Conservation (phyloP, 2,797 vertebrate species). For the Xenops minutus region DNA sequence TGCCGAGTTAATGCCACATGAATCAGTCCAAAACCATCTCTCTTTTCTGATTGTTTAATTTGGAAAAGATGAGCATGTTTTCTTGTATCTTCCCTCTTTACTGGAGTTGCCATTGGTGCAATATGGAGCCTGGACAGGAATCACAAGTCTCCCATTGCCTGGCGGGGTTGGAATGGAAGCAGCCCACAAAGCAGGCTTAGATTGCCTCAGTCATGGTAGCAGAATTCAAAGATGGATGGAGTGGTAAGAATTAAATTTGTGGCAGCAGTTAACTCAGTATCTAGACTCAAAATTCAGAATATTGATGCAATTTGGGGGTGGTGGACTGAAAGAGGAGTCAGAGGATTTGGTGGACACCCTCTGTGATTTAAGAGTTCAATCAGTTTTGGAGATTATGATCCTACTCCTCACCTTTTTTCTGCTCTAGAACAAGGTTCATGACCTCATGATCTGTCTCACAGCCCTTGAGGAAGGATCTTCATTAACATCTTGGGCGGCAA, state of each 20-base stretch:
- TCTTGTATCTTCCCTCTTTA: background rate
- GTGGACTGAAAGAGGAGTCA: background rate
- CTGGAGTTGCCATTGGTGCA: background rate
- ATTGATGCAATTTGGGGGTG: background rate
- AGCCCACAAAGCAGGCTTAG: background rate
- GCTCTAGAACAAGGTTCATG: background rate
- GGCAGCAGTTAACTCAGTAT: background rate
- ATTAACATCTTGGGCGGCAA: background rate
- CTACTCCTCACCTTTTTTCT: background rate
- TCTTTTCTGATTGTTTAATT: background rate
- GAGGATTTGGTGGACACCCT: background rate
- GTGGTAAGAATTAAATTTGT: background rate
- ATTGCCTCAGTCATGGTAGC: background rate
- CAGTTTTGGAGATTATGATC: background rate
- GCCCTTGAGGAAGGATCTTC: background rate
- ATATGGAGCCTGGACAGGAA: background rate
- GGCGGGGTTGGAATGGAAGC: accelerated
- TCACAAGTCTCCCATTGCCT: background rate
- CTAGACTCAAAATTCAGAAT: background rate
- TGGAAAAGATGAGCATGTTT: background rate
- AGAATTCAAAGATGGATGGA: background rate
- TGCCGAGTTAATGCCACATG: background rate
- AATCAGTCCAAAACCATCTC: background rate
- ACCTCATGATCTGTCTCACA: background rate
- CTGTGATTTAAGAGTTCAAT: background rate